A percentile compares a stretch with the other conserved stretches of the same genome.
These are phyloP conservation scores for Potorous gilbertii DNA, from an alignment of 2,797 vertebrate species.

Conservation along the genomic window DNA sequence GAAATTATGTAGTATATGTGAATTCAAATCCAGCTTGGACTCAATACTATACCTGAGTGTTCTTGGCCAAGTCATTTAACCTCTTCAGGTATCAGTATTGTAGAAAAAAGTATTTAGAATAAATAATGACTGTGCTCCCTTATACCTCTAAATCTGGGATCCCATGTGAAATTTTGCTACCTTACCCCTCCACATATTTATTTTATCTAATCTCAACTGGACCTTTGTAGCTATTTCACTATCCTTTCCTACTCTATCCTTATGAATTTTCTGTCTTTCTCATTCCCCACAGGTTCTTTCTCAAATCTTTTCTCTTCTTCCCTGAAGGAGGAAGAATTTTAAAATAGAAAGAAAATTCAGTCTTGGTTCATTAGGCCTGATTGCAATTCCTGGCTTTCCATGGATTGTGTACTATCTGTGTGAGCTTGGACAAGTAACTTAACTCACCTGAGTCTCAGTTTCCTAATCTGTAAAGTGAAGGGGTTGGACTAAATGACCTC, in stretches of 20 bases:
- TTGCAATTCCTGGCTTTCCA: neutral
- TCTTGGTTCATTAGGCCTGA: neutral
- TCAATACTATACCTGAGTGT: neutral
- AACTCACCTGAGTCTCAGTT: too few species aligned
- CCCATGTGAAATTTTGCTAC: neutral
- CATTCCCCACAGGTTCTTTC: neutral
- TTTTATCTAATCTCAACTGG: neutral
- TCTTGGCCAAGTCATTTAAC: neutral
- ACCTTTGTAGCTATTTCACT: neutral
- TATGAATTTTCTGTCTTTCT: neutral
- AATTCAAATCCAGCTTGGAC: neutral
- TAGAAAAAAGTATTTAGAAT: neutral
- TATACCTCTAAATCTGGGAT: neutral
- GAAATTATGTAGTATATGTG: neutral
- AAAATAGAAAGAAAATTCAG: neutral
- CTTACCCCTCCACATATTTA: neutral
- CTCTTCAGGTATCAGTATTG: neutral
- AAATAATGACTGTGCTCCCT: neutral
- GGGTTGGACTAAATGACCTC: too few species aligned
- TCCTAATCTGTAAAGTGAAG: too few species aligned
- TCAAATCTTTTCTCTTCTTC: neutral
- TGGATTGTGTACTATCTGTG: too few species aligned
- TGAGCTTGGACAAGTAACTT: too few species aligned
- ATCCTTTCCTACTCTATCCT: neutral
- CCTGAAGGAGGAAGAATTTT: neutral